These are phyloP conservation scores for Dryobotodes eremita DNA, from an alignment of 2,888 invertebrate species.

Conservation along the genomic window DNA sequence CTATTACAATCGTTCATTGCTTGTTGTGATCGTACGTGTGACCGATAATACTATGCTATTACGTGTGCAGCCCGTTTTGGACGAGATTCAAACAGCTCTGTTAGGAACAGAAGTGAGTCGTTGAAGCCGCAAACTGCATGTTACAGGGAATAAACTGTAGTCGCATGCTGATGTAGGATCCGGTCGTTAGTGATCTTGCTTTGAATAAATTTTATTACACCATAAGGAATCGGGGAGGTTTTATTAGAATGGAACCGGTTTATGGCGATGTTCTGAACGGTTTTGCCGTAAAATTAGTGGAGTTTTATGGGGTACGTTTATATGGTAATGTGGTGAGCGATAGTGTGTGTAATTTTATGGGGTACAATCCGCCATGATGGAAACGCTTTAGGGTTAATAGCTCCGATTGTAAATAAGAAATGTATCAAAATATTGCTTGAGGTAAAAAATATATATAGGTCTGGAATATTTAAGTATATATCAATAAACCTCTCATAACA, in stretches of 20 bases:
- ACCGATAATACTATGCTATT: conserved; percentile 70
- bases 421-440: not conserved
- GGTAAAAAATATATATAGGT: too few species aligned
- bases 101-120: conserved; percentile 70
- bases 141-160: conserved; percentile 65
- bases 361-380: not conserved
- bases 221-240: conserved; percentile 43
- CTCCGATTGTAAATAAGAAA: not conserved
- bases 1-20: conserved; percentile 69
- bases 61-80: conserved; percentile 71
- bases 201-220: conserved; percentile 60
- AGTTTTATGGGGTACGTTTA: conserved; percentile 54
- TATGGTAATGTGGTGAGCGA: conserved; percentile 33
- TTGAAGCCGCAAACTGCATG: conserved; percentile 75
- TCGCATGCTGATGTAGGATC: conserved; percentile 66
- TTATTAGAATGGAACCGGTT: conserved; percentile 57
- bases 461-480: too few species aligned
- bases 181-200: conserved; percentile 62
- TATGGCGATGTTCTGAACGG: conserved; percentile 55
- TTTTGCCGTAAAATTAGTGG: conserved; percentile 55
- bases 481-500: too few species aligned
- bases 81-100: conserved; percentile 75
- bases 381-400: not conserved
- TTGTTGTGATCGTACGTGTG: conserved; percentile 68
- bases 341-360: conserved; percentile 7